Evolutionary conservation across 2,888 invertebrate species (phyloP).

Genomic region (Ditylenchus weischeri): DNA sequence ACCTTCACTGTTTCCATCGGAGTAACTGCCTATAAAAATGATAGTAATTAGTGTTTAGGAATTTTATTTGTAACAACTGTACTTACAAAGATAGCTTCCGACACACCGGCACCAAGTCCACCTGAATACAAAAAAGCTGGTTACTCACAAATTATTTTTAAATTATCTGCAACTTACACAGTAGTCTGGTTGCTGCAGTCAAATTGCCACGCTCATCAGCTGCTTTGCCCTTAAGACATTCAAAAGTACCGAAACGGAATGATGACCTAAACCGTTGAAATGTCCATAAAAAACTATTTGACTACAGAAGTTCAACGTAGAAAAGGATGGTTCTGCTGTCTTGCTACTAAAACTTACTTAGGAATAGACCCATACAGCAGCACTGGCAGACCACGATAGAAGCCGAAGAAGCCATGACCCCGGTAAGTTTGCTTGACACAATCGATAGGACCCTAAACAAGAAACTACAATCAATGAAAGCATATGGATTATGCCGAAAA

Average conservation of each 20-base stretch:
- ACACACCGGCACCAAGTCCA: constrained; percentile 86
- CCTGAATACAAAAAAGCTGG: constrained; percentile 66
- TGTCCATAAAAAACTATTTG: too few species aligned
- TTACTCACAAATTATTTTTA: not conserved
- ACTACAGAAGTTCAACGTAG: too few species aligned
- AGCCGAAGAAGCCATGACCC: constrained; percentile 80
- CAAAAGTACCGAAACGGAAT: constrained; percentile 95
- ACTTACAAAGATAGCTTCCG: constrained; percentile 83
- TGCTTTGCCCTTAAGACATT: constrained; percentile 77
- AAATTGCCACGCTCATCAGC: constrained; percentile 78
- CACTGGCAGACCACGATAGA: constrained; percentile 92
- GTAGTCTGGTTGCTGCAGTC: constrained; percentile 69
- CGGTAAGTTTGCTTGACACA: constrained; percentile 77
- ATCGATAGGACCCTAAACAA: constrained; percentile 64
- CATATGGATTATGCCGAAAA: not conserved
- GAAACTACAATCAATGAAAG: not conserved
- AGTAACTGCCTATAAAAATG: constrained; percentile 68
- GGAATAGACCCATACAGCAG: constrained; percentile 88
- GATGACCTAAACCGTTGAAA: constrained; percentile 68
- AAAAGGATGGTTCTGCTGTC: too few species aligned
- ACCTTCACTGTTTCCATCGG: constrained; percentile 78
- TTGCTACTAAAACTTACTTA: constrained; percentile 63
- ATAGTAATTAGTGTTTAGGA: not conserved
- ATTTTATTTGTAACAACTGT: not conserved
- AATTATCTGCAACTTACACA: not conserved